Percentiles rank a stretch among this genome's conserved stretches.
Conservation (phyloP, 2,888 invertebrate species). For the Deilephila elpenor region DNA sequence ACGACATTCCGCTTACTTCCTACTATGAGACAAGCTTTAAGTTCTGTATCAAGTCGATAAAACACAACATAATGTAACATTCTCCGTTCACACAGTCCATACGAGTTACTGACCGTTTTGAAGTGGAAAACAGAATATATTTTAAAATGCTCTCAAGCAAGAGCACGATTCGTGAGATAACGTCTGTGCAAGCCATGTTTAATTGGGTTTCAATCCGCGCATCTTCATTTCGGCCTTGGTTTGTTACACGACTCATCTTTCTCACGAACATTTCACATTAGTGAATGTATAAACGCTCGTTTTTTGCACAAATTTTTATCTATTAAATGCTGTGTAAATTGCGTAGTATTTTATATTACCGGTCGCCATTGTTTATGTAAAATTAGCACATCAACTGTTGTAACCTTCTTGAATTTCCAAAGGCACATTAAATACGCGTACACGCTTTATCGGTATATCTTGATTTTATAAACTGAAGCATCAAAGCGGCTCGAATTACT, state of each 20-base stretch:
- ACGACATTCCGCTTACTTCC: conserved; percentile 10
- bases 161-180: conserved; percentile 2
- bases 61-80: conserved; percentile 32
- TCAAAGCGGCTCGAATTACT: conserved; percentile 52
- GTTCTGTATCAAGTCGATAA: conserved; percentile 32
- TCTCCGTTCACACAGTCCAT: neutral
- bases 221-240: conserved; percentile 64
- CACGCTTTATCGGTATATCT: conserved; percentile 63
- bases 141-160: conserved; percentile 30
- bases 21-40: conserved; percentile 10
- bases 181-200: conserved; percentile 37
- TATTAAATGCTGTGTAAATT: conserved; percentile 58
- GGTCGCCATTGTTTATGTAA: conserved; percentile 70
- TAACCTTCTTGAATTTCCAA: conserved; percentile 63
- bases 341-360: conserved; percentile 52
- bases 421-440: conserved; percentile 51
- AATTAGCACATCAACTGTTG: conserved; percentile 66
- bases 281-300: conserved; percentile 51
- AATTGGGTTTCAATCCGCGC: conserved; percentile 58
- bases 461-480: conserved; percentile 64
- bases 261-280: conserved; percentile 59
- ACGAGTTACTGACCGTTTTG: conserved; percentile 37
- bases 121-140: conserved; percentile 42
- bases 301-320: conserved; percentile 54
- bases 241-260: conserved; percentile 52